These are phyloP conservation scores for Sterna hirundo DNA, from an alignment of 2,113 vertebrate genomes.

Conservation along the genomic window DNA sequence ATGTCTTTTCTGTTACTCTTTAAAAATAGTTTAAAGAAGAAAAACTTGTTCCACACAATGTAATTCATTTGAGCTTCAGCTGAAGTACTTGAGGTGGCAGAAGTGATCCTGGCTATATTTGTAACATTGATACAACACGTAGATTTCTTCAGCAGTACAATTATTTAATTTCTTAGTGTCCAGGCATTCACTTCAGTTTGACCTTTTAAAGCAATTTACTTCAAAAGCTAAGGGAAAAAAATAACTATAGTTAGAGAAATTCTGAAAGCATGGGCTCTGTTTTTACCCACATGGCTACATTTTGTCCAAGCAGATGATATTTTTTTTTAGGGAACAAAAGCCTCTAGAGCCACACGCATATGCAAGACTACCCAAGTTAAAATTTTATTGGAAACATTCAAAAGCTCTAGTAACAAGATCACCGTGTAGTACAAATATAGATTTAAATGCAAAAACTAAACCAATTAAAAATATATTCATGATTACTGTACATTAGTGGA, in stretches of 20 bases:
- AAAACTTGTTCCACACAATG: background rate
- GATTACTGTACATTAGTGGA: background rate
- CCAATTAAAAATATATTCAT: background rate
- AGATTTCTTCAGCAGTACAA: background rate
- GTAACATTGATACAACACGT: fast-evolving
- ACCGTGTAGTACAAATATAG: constrained; percentile 19
- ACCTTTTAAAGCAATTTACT: background rate
- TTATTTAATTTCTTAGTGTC: background rate
- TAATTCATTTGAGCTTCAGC: background rate
- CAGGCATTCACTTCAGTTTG: background rate
- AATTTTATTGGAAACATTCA: constrained; percentile 33
- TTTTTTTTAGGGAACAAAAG: background rate
- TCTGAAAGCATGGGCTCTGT: background rate
- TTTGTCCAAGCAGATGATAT: background rate
- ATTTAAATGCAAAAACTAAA: constrained; percentile 2
- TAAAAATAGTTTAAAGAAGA: background rate
- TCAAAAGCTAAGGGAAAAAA: background rate
- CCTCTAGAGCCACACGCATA: fast-evolving
- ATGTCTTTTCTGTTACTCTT: background rate
- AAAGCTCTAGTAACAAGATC: constrained; percentile 6
- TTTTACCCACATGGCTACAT: background rate
- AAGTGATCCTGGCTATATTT: background rate
- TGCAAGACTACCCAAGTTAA: background rate
- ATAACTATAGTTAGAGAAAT: background rate
- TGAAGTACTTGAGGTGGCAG: background rate